Evolutionary conservation across 1,140 invertebrate species (phyloP), one percentile per base, ranked within the genome.

Genomic region (Heterodera schachtii): DNA sequence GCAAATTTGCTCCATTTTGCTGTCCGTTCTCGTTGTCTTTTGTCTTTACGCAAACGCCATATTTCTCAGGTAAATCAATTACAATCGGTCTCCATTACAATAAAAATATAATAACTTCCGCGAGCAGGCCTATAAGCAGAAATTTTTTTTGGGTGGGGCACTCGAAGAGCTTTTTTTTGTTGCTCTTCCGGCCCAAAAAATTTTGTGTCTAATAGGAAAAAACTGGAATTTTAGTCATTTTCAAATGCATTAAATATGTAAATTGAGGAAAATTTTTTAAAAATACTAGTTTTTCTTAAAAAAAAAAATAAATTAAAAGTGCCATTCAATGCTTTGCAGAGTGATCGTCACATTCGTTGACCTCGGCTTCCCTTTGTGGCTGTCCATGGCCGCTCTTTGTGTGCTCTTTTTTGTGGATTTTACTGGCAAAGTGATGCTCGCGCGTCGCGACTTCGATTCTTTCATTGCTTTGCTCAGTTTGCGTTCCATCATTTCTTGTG

Each of bases 391-490:
- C 2, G 46, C 73, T 16, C 57, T 81, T 13, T 47, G 60, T 8
- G 41, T 43, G 11, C 49, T 81, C 43, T 81, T 81, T 41, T 60
- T 74, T 31, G 70, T 74, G 4, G 80, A 81, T 43, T 75, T 81
- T 44, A 21, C 64, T 57, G 73, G 77, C 41, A 81, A 81, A 79
- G 21, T 74, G 31, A 3, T 81, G 44, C 11, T 16, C 49, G 75
- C 73, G 9, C 75, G 74, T 57, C 75, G 80, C 16, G 80, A 81
- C 57, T 73, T 79, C 43, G 19, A 52, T 9, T 81, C 75, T 19
- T 82, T 82, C 74, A 67, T 78, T 7, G 79, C 83, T 5, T 81
- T 67, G 47, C 73, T 43, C 0, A 85, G 73, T 49, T 21, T 84
- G 21, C 84, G 83, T 2, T 60, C 75, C 0, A 16, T 76, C 19